Evolutionary conservation across 2,797 vertebrate species (phyloP).

Genomic region (Peromyscus attwateri): DNA sequence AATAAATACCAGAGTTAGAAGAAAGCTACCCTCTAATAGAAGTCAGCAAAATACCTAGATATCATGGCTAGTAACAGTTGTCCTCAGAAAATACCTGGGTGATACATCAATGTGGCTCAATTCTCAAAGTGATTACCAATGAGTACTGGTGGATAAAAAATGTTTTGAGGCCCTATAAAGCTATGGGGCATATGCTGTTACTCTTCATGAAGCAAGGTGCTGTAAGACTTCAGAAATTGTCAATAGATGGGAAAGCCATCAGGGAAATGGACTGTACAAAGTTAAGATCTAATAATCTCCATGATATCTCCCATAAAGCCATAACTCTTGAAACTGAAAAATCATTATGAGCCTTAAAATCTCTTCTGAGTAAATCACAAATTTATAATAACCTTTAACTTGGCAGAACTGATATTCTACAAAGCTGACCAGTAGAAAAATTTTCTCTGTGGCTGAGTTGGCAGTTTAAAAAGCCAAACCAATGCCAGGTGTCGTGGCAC

Average conservation of each 20-base stretch:
- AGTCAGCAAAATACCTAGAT: neutral
- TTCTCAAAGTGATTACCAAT: constrained; percentile 42
- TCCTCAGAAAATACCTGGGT: neutral
- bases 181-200: neutral
- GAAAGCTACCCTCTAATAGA: neutral
- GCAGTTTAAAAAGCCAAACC: constrained; percentile 31
- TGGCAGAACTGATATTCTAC: constrained; percentile 27
- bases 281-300: neutral
- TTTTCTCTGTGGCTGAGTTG: constrained; percentile 32
- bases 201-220: neutral
- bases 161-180: neutral
- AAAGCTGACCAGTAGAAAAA: constrained; percentile 1
- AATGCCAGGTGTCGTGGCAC: neutral
- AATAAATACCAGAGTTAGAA: constrained; percentile 25
- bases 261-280: neutral
- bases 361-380: constrained; percentile 51
- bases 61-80: neutral
- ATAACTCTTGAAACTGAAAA: neutral
- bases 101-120: constrained; percentile 22
- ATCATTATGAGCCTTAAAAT: neutral
- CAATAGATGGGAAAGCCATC: neutral
- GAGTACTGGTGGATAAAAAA: neutral
- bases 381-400: constrained; percentile 45
- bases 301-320: neutral
- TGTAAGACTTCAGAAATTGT: neutral